Percentiles rank a stretch among this genome's conserved stretches.
These are phyloP conservation scores for Maniola jurtina DNA, from an alignment of 1,140 invertebrate genomes.

Conservation along the genomic window DNA sequence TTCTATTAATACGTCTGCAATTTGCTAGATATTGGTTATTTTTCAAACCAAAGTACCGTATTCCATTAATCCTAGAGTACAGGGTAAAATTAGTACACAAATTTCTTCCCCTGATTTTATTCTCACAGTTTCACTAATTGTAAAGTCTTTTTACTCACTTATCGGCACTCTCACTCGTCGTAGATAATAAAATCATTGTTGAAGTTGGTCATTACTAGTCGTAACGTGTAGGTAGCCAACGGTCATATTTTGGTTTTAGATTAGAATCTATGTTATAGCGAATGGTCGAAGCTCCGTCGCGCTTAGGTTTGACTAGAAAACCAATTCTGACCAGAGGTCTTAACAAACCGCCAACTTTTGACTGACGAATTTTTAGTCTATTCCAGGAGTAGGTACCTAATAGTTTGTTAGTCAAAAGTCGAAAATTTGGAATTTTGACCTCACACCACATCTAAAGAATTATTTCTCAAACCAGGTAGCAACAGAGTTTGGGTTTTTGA, in stretches of 20 bases:
- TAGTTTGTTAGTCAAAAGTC: no score
- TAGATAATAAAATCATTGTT: conserved; percentile 69
- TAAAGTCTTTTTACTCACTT: conserved; percentile 67
- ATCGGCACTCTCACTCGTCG: conserved; percentile 68
- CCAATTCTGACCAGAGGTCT: no score
- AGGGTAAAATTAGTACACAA: conserved; percentile 77
- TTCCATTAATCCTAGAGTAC: conserved; percentile 76
- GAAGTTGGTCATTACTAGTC: conserved; percentile 63
- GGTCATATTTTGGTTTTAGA: conserved; percentile 56
- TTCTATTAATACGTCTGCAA: conserved; percentile 41
- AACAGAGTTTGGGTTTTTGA: no score
- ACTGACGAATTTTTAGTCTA: no score
- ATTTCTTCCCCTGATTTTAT: conserved; percentile 68
- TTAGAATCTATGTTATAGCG: conserved; percentile 52
- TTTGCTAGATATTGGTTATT: conserved; percentile 25
- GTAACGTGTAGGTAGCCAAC: conserved; percentile 55
- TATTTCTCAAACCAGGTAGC: no score
- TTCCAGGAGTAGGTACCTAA: no score
- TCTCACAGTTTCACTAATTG: conserved; percentile 70
- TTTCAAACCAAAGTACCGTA: conserved; percentile 38
- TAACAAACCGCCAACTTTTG: no score
- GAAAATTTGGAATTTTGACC: no score
- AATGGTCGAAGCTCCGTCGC: no score
- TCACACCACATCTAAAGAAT: no score
- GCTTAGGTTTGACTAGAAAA: no score